phyloP scores from a whole-genome alignment of 2,888 invertebrate genomes.

The Pachliopta kotzebuea region DNA sequence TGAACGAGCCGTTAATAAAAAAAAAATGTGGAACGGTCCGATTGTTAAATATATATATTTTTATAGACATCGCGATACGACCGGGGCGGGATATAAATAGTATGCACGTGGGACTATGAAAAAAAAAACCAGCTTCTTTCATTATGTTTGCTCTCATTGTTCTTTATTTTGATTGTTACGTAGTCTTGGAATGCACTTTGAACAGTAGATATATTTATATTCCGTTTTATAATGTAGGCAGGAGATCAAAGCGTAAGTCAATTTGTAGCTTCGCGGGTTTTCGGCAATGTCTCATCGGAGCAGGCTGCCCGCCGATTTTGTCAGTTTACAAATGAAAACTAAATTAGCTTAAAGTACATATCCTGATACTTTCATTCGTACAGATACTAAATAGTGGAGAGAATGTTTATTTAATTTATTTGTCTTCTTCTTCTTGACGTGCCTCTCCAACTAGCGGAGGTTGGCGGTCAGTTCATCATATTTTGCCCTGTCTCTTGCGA shows the following conservation, averaged over 20 bases:
- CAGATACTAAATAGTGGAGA: too few relatives aligned
- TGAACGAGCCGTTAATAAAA: conserved; percentile 62
- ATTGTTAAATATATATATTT: conserved; percentile 45
- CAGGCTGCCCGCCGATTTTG: not conserved
- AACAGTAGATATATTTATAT: conserved; percentile 26
- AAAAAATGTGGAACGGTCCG: conserved; percentile 56
- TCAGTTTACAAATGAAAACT: not conserved
- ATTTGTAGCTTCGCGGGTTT: conserved; percentile 5
- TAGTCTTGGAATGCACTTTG: conserved; percentile 31
- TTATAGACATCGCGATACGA: conserved; percentile 32
- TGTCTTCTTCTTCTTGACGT: too few relatives aligned
- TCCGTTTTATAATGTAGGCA: conserved; percentile 16
- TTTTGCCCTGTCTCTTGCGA: too few relatives aligned
- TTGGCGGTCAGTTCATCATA: too few relatives aligned
- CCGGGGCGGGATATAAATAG: conserved; percentile 23
- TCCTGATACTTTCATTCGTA: not conserved
- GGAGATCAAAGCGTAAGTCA: conserved; percentile 25
- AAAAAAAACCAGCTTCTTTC: conserved; percentile 28
- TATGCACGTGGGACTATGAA: conserved; percentile 30
- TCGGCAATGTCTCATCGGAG: not conserved
- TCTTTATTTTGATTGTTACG: conserved; percentile 30
- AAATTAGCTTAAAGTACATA: not conserved
- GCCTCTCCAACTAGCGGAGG: too few relatives aligned
- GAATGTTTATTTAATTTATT: too few relatives aligned
- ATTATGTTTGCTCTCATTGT: conserved; percentile 30